A percentile compares a stretch with the other conserved stretches of the same genome.
Conservation (phyloP, 1,140 invertebrate species). For the Schlechtendalia chinensis region DNA sequence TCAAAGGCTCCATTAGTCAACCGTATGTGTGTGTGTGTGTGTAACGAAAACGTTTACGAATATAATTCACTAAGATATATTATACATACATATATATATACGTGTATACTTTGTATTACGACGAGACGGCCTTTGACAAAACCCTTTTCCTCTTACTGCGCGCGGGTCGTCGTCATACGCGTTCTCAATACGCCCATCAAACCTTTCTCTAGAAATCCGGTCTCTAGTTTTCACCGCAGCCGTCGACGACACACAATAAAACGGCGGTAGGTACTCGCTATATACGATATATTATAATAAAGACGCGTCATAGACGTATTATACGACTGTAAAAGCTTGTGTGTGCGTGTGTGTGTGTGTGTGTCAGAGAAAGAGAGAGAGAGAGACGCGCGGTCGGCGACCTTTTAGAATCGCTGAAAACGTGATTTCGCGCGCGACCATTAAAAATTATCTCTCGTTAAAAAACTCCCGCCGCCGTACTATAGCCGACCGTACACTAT, state of each 20-base stretch:
- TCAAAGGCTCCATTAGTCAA: slow-evolving; percentile 45
- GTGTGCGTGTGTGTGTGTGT: background rate
- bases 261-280: background rate
- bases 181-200: too few relatives aligned
- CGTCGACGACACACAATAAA: background rate
- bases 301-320: background rate
- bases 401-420: background rate
- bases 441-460: background rate
- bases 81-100: too few relatives aligned
- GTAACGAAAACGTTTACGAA: slow-evolving; percentile 34
- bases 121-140: slow-evolving; percentile 3
- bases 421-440: background rate
- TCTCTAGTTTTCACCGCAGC: background rate
- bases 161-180: too few relatives aligned
- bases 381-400: background rate
- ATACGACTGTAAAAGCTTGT: background rate
- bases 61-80: slow-evolving; percentile 16
- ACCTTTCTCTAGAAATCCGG: too few relatives aligned
- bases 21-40: background rate
- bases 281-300: background rate
- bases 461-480: background rate
- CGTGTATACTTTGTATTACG: background rate
- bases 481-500: too few relatives aligned
- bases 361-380: background rate
- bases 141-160: background rate